These are phyloP conservation scores for Mythimna impura DNA, from an alignment of 2,888 invertebrate genomes.

Conservation along the genomic window DNA sequence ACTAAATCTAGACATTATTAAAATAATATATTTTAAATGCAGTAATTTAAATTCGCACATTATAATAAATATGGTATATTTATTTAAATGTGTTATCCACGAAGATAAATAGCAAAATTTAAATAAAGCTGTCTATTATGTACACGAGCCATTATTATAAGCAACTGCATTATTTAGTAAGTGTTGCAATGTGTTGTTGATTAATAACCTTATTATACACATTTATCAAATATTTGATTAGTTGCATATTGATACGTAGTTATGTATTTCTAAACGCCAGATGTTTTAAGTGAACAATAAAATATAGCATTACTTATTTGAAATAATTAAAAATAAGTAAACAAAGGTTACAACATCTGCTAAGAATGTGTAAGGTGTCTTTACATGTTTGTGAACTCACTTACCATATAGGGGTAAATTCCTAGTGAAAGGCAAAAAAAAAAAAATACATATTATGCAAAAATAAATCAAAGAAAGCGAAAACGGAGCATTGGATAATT, in stretches of 20 bases:
- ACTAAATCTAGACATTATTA: slow-evolving; percentile 18
- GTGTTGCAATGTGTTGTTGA: slow-evolving; percentile 18
- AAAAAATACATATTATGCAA: no score
- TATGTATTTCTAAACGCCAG: not conserved
- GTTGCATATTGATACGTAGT: not conserved
- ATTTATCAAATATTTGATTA: slow-evolving; percentile 12
- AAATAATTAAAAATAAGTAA: not conserved
- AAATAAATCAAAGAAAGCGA: no score
- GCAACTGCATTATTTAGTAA: slow-evolving; percentile 26
- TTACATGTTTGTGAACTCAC: no score
- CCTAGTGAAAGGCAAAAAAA: no score
- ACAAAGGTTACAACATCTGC: not conserved
- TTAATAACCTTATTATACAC: slow-evolving; percentile 12
- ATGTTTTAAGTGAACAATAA: not conserved
- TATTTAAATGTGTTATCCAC: slow-evolving; percentile 34
- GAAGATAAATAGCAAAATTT: slow-evolving; percentile 36
- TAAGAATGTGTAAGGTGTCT: no score
- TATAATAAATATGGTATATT: slow-evolving; percentile 19
- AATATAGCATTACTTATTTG: not conserved
- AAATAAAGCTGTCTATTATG: slow-evolving; percentile 22
- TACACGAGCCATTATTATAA: slow-evolving; percentile 19
- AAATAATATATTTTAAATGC: slow-evolving; percentile 37
- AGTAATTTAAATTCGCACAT: slow-evolving; percentile 46
- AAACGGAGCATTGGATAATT: no score
- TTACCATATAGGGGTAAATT: no score